A percentile compares a stretch with the other conserved stretches of the same genome.
Evolutionary conservation across 2,113 vertebrate species (phyloP).

Genomic region (Sarotherodon lohbergeri): DNA sequence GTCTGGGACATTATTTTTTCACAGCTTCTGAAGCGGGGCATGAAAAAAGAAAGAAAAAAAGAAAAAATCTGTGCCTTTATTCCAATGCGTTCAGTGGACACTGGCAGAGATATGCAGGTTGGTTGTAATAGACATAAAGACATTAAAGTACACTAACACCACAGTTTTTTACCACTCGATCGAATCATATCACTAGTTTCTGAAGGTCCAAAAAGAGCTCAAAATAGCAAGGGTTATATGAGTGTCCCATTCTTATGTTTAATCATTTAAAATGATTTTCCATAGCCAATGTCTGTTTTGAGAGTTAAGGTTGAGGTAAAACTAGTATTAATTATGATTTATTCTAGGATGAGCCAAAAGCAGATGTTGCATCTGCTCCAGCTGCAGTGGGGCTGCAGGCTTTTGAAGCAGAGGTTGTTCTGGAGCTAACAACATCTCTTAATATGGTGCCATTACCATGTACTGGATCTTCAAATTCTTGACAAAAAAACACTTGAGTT

Average conservation of each 20-base stretch:
- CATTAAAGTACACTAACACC: fast-evolving
- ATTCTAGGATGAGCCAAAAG: neutral
- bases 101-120: neutral
- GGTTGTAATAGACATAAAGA: neutral
- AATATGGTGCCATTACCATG: slow-evolving; percentile 19
- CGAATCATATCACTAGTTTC: fast-evolving
- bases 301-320: neutral
- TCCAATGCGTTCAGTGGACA: fast-evolving
- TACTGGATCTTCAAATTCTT: slow-evolving; percentile 28
- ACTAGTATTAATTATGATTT: neutral
- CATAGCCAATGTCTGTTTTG: neutral
- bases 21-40: too few relatives aligned
- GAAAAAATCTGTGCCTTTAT: fast-evolving
- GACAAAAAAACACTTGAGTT: neutral
- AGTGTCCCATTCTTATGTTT: fast-evolving
- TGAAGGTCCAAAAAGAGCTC: neutral
- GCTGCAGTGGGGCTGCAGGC: neutral
- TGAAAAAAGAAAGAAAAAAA: neutral
- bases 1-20: neutral
- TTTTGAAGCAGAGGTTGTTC: neutral
- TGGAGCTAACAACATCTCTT: neutral
- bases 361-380: neutral
- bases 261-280: neutral
- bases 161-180: neutral
- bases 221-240: neutral